Percentiles rank a stretch among this genome's conserved stretches.
phyloP scores from a whole-genome alignment of 1,140 invertebrate genomes.

The Solenopsis invicta region DNA sequence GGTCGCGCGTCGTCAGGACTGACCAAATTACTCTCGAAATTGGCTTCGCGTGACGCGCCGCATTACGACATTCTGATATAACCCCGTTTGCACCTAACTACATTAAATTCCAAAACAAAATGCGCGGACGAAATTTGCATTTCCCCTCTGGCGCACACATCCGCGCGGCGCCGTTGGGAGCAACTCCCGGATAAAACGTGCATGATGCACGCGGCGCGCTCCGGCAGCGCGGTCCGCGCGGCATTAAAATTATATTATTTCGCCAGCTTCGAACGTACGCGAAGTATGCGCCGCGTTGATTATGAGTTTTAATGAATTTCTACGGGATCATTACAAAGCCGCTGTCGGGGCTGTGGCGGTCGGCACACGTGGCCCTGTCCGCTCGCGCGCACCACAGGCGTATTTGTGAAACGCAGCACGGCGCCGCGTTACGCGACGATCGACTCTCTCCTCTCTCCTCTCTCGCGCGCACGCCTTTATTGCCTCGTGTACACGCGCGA shows the following conservation, averaged over 20 bases:
- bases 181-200: conserved; percentile 55
- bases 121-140: conserved; percentile 54
- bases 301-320: conserved; percentile 73
- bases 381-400: neutral
- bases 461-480: conserved; percentile 31
- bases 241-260: conserved; percentile 72
- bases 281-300: conserved; percentile 60
- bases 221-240: conserved; percentile 21
- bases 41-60: conserved; percentile 58
- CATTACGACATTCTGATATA: conserved; percentile 60
- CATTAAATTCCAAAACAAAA: conserved; percentile 63
- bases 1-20: conserved; percentile 46
- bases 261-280: conserved; percentile 57
- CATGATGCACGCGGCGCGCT: conserved; percentile 47
- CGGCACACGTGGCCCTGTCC: conserved; percentile 57
- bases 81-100: conserved; percentile 56
- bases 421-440: neutral
- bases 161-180: conserved; percentile 44
- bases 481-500: conserved; percentile 38
- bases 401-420: conserved; percentile 57
- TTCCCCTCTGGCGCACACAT: conserved; percentile 36
- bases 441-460: neutral
- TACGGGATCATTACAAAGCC: conserved; percentile 62
- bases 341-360: conserved; percentile 39
- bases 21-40: conserved; percentile 58